These are phyloP conservation scores for Sebastes vulpes DNA, from an alignment of 2,797 vertebrate genomes.

Conservation along the genomic window DNA sequence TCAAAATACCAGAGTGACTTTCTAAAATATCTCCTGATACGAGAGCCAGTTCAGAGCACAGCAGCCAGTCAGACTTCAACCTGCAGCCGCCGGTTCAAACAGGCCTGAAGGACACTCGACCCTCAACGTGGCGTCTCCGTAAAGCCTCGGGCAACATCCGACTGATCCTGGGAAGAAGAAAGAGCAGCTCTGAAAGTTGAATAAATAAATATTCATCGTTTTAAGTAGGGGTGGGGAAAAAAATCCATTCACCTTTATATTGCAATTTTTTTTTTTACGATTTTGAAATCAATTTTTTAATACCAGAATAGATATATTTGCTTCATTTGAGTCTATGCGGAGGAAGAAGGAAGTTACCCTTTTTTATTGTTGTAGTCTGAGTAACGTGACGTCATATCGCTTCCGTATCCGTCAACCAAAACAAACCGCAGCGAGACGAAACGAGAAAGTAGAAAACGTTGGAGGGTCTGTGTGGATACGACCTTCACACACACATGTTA, in stretches of 20 bases:
- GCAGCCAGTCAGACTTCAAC: background rate
- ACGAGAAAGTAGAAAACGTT: accelerated
- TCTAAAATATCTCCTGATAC: slow-evolving; percentile 9
- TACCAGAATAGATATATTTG: too few species aligned
- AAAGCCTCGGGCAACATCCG: background rate
- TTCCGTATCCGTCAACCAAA: too few species aligned
- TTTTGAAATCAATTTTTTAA: too few species aligned
- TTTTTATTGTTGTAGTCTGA: too few species aligned
- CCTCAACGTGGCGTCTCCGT: background rate
- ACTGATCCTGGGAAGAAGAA: background rate
- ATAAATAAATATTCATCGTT: background rate
- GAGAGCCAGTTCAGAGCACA: background rate
- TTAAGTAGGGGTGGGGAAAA: background rate
- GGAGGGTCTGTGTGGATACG: accelerated
- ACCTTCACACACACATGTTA: too few species aligned
- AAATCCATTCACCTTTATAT: too few species aligned
- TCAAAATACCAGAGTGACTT: slow-evolving; percentile 29
- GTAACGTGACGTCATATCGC: too few species aligned
- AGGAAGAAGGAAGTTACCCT: too few species aligned
- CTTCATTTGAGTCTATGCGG: too few species aligned
- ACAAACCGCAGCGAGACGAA: too few species aligned
- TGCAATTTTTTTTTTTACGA: too few species aligned
- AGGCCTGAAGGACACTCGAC: slow-evolving; percentile 21
- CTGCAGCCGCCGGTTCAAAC: background rate
- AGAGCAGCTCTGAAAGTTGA: too few species aligned